Evolutionary conservation across 1,140 invertebrate genomes (phyloP).

Genomic region (Charaxes varanes): DNA sequence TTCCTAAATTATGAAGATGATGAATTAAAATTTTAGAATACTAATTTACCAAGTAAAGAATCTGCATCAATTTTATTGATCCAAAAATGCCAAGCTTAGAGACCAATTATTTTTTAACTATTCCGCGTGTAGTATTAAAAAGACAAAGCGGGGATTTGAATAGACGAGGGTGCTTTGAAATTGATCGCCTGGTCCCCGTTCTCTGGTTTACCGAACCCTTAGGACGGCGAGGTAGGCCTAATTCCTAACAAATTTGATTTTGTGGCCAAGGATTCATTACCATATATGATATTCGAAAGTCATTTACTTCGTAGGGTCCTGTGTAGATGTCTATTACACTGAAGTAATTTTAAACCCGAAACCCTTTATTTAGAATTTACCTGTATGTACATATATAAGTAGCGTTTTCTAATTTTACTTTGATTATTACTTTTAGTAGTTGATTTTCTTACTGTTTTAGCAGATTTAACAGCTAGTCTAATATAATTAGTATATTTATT

Average conservation of each 20-base stretch:
- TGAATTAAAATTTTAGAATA: no score
- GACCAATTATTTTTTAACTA: conserved; percentile 42
- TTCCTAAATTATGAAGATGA: no score
- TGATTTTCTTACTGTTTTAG: no score
- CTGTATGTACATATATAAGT: no score
- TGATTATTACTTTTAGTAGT: no score
- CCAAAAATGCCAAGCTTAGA: conserved; percentile 10
- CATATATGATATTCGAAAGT: conserved; percentile 5
- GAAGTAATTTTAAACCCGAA: no score
- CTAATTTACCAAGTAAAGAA: no score
- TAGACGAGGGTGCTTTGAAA: conserved; percentile 65
- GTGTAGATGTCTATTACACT: neutral
- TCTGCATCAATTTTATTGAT: conserved; percentile 5
- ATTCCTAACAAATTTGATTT: conserved; percentile 66
- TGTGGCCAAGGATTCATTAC: conserved; percentile 17
- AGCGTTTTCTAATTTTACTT: no score
- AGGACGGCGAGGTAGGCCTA: conserved; percentile 32
- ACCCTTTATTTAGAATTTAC: no score
- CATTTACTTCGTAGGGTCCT: neutral
- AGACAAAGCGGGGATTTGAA: conserved; percentile 70
- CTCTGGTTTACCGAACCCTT: conserved; percentile 59
- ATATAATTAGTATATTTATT: no score
- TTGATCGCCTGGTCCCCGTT: conserved; percentile 66
- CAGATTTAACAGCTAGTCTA: no score
- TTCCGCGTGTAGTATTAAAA: conserved; percentile 54